Percentiles rank a stretch among this genome's conserved stretches.
Conservation (phyloP, 2,113 vertebrate species). For the Nothobranchius kuhntae region DNA sequence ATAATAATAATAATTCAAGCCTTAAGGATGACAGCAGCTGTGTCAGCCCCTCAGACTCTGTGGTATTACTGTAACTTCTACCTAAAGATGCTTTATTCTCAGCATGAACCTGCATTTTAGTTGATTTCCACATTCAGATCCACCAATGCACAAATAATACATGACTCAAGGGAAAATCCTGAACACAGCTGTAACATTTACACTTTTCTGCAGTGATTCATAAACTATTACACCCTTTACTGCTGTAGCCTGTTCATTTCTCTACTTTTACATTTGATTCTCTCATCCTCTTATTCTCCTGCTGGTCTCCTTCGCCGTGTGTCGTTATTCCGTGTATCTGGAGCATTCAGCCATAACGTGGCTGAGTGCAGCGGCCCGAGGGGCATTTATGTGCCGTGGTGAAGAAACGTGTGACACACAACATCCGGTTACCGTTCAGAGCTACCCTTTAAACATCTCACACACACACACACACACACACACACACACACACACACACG, state of each 20-base stretch:
- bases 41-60: too few relatives aligned
- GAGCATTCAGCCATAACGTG: conserved; percentile 41
- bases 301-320: conserved; percentile 14
- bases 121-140: conserved; percentile 4
- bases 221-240: background rate
- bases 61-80: too few relatives aligned
- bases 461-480: too few relatives aligned
- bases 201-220: background rate
- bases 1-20: too few relatives aligned
- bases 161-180: background rate
- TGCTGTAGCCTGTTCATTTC: background rate
- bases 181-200: conserved; percentile 12
- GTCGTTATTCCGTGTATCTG: conserved; percentile 20
- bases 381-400: conserved; percentile 49
- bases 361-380: conserved; percentile 36
- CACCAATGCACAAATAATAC: conserved; percentile 24
- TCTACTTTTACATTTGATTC: background rate
- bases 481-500: too few relatives aligned
- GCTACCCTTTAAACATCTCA: background rate
- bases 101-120: background rate
- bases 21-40: too few relatives aligned
- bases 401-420: conserved; percentile 49
- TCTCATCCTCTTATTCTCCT: background rate
- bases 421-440: conserved; percentile 39
- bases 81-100: background rate